Conservation (phyloP, 1,140 invertebrate genomes). For the Drosophila willistoni region DNA sequence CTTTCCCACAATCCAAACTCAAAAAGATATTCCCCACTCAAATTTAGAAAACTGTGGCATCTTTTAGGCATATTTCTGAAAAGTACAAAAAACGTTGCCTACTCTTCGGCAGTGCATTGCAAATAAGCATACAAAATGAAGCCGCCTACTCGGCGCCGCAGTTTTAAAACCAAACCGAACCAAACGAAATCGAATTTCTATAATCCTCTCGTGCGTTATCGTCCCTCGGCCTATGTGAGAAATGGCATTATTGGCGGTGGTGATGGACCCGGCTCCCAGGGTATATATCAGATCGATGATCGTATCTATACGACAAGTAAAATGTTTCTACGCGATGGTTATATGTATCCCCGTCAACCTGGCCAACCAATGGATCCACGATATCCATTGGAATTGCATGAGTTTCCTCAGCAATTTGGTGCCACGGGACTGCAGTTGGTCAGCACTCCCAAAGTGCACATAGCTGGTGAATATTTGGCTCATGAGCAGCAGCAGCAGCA, state of each 20-base stretch:
- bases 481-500: slow-evolving; percentile 37
- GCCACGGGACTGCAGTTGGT: slow-evolving; percentile 75
- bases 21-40: too few relatives aligned
- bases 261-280: slow-evolving; percentile 68
- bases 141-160: slow-evolving; percentile 71
- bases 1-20: too few relatives aligned
- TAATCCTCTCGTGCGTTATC: slow-evolving; percentile 72
- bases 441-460: slow-evolving; percentile 74
- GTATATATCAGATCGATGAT: slow-evolving; percentile 77
- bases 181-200: slow-evolving; percentile 61
- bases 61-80: slow-evolving; percentile 23
- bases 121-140: slow-evolving; percentile 42
- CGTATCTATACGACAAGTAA: slow-evolving; percentile 78
- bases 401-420: slow-evolving; percentile 75
- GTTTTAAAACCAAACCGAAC: slow-evolving; percentile 71
- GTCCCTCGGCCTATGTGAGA: slow-evolving; percentile 70
- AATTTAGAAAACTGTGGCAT: slow-evolving; percentile 20
- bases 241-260: slow-evolving; percentile 78
- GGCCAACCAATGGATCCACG: slow-evolving; percentile 80
- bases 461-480: slow-evolving; percentile 74
- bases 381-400: slow-evolving; percentile 75
- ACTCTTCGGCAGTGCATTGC: slow-evolving; percentile 22
- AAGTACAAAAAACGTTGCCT: slow-evolving; percentile 22
- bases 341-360: slow-evolving; percentile 80
- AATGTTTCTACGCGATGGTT: slow-evolving; percentile 78